Percentiles rank a stretch among this genome's conserved stretches.
These are phyloP conservation scores for Naja naja DNA, from an alignment of 2,113 vertebrate genomes.

Conservation along the genomic window DNA sequence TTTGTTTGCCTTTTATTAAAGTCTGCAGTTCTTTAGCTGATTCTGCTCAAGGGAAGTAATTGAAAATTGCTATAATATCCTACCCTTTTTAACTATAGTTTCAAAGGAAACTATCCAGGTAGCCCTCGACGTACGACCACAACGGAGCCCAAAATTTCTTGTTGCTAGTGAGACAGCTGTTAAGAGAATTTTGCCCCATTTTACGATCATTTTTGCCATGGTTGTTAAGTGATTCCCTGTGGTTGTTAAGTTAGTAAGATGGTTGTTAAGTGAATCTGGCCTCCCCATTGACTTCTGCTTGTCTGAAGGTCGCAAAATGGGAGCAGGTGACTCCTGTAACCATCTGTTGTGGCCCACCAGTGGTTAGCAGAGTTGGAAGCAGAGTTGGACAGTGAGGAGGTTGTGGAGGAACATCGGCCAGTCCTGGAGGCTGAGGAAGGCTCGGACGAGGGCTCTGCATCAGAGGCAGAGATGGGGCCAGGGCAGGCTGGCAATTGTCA, in stretches of 20 bases:
- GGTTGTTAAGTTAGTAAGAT: background rate
- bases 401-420: too few relatives aligned
- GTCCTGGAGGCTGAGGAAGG: too few relatives aligned
- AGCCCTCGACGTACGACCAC: background rate
- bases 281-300: background rate
- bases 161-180: background rate
- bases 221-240: background rate
- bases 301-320: background rate
- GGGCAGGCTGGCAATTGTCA: too few relatives aligned
- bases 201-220: background rate
- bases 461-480: too few relatives aligned
- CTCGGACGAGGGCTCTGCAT: too few relatives aligned
- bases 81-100: background rate
- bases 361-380: too few relatives aligned
- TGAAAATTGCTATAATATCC: background rate
- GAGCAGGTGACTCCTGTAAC: too few relatives aligned
- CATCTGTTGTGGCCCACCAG: too few relatives aligned
- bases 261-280: background rate
- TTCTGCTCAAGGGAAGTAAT: background rate
- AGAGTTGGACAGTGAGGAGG: too few relatives aligned
- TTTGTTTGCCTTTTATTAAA: background rate
- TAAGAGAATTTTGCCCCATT: background rate
- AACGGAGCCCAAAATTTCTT: background rate
- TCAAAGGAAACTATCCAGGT: background rate
- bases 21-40: background rate